These are phyloP conservation scores for Melitaea athalia DNA, from an alignment of 2,888 invertebrate genomes.

Conservation along the genomic window DNA sequence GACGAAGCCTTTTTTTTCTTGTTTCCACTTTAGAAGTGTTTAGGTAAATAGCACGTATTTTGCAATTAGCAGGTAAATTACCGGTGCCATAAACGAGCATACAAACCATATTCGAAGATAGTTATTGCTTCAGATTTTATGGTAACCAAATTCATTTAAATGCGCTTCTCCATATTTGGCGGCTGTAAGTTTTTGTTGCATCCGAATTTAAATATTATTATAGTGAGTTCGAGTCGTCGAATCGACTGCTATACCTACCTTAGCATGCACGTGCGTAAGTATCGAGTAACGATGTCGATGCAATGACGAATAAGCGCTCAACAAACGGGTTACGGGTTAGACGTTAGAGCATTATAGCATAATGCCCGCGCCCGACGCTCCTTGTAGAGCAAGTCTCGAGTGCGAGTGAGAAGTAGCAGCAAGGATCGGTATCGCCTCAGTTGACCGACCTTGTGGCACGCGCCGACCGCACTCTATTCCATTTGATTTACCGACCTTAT, in stretches of 20 bases:
- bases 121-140: constrained; percentile 50
- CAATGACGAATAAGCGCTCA: constrained; percentile 61
- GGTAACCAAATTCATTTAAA: constrained; percentile 65
- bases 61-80: constrained; percentile 38
- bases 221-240: constrained; percentile 65
- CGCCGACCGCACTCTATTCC: constrained; percentile 61
- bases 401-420: constrained; percentile 59
- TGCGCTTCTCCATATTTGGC: constrained; percentile 56
- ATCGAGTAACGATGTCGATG: constrained; percentile 58
- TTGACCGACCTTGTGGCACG: constrained; percentile 79
- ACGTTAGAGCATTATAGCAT: constrained; percentile 52
- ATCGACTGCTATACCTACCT: constrained; percentile 55
- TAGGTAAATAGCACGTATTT: constrained; percentile 39
- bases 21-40: constrained; percentile 25
- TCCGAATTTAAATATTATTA: constrained; percentile 66
- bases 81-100: constrained; percentile 21
- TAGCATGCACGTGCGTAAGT: constrained; percentile 60
- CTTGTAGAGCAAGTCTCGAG: constrained; percentile 56
- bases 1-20: constrained; percentile 7
- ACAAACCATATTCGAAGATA: constrained; percentile 36
- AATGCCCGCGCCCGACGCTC: constrained; percentile 51
- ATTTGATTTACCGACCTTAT: constrained; percentile 70
- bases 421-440: constrained; percentile 60
- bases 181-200: constrained; percentile 54
- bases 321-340: constrained; percentile 18